Percentiles rank a stretch among this genome's conserved stretches.
Conservation (phyloP, 2,113 vertebrate species). For the Epinephelus lanceolatus region DNA sequence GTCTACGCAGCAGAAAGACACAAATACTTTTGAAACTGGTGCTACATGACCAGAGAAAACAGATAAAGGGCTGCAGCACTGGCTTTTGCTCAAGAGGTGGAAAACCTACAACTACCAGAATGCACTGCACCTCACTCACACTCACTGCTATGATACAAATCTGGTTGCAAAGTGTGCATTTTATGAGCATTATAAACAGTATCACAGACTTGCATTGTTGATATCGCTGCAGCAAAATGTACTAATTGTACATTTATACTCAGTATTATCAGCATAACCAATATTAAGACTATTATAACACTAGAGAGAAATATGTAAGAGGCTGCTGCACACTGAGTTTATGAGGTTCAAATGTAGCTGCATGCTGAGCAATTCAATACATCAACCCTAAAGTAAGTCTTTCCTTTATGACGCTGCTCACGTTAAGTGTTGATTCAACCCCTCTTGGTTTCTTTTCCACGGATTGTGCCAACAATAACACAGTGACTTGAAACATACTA, state of each 20-base stretch:
- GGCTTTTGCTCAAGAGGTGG: too few species aligned
- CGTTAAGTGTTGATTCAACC: not conserved
- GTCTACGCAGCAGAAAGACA: too few species aligned
- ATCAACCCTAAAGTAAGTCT: not conserved
- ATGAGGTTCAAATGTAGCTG: not conserved
- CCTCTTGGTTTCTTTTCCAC: not conserved
- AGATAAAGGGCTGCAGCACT: too few species aligned
- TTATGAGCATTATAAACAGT: not conserved
- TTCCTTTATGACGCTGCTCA: conserved; percentile 3
- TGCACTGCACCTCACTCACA: too few species aligned
- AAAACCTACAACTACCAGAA: too few species aligned
- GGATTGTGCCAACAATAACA: not conserved
- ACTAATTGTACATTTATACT: not conserved
- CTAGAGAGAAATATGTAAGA: not conserved
- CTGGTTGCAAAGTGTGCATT: not conserved
- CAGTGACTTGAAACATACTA: not conserved
- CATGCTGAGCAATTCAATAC: not conserved
- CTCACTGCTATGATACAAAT: too few species aligned
- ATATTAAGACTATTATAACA: not conserved
- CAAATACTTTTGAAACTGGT: too few species aligned
- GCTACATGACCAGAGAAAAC: too few species aligned
- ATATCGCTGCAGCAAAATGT: not conserved
- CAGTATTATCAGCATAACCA: not conserved
- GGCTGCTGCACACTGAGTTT: not conserved
- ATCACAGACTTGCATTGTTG: not conserved